Evolutionary conservation across 2,888 invertebrate species (phyloP), one percentile per base, ranked within the genome.

Genomic region (Abscondita cerata): DNA sequence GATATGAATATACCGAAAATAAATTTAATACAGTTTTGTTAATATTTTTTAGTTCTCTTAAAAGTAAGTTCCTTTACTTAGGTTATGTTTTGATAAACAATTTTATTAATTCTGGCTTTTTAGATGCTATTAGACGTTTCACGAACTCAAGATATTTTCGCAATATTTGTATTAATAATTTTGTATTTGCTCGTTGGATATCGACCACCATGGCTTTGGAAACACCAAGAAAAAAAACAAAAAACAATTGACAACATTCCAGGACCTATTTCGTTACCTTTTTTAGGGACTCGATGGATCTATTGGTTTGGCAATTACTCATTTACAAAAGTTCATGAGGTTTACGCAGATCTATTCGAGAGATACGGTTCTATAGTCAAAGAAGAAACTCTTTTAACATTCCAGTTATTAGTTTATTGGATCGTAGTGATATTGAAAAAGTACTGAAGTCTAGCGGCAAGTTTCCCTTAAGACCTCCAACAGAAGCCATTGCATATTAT

Each of bases 261-360:
- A 0, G 94, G 94, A 1, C 93, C 93, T 0, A 80, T 84, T 6
- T 77, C 87, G 0, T 72, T 93, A 40, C 93, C 94, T 0, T 80
- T 92, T 34, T 73, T 93, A 20, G 94, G 94, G 3, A 93, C 93
- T 2, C 84, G 89, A 55, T 94, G 93, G 93, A 85, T 92, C 52
- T 93, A 89, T 77, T 85, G 83, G 70, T 72, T 84, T 52, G 84
- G 85, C 11, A 83, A 85, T 60, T 92, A 92, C 73, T 84, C 83
- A 72, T 84, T 92, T 81, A 87, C 88, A 67, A 89, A 90, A 76
- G 81, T 93, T 44, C 93, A 92, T 76, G 89, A 90, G 74, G 91
- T 89, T 67, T 93, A 93, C 80, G 85, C 85, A 83, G 90, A 90
- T 72, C 86, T 91, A 83, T 87, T 89, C 80, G 81, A 80, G 70